Evolutionary conservation across 64 coral and sea anemone genomes (phyloP), one percentile per base, ranked within the genome.

Genomic region (Stichodactyla helianthus): DNA sequence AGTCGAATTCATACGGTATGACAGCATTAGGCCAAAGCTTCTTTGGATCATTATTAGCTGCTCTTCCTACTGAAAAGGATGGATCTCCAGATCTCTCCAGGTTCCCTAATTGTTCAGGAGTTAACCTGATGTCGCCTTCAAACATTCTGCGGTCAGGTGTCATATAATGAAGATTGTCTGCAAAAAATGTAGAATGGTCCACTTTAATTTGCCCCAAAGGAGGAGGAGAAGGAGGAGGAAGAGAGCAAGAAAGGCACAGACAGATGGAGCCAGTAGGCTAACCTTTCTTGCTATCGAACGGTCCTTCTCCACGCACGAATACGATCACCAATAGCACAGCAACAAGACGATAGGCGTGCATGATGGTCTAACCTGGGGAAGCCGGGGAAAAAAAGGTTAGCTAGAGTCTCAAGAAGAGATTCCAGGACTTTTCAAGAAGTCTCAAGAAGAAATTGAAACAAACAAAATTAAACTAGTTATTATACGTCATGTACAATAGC

Each of bases 1-100:
- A 96, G 50, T 96, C 94, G 55, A 96, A 92, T 83, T 96, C 94
- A 22, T 96, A 96, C 65, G 91, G 92, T 8, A 96, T 92, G 6
- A 96, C 86, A 14, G 86, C 91, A 50, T 90, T 88, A 11, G 90
- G 90, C 94, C 94, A 96, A n/a, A 92, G 91, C 11, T 92, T 87
- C 71, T 92, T 93, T 23, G 87, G 74, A 19, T 89, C 88, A 51
- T 89, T 93, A 7, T 87, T 96, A 12, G 94, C 94, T 14, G 94
- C 94, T 18, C 91, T 88, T 78, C 82, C 55, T 5, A 54, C 10
- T 7, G 13, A 23, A 25, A 91, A 83, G 2, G 87, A 85, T 9
- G 91, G 94, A 56, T 96, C 85, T 4, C 94, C 94, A 87, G 80
- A 93, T 0, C 88, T 17, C 23, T 17, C 85, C 18, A 77, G 85